Evolutionary conservation across 2,888 invertebrate species (phyloP).

Genomic region (Arrhopalites spinosus): DNA sequence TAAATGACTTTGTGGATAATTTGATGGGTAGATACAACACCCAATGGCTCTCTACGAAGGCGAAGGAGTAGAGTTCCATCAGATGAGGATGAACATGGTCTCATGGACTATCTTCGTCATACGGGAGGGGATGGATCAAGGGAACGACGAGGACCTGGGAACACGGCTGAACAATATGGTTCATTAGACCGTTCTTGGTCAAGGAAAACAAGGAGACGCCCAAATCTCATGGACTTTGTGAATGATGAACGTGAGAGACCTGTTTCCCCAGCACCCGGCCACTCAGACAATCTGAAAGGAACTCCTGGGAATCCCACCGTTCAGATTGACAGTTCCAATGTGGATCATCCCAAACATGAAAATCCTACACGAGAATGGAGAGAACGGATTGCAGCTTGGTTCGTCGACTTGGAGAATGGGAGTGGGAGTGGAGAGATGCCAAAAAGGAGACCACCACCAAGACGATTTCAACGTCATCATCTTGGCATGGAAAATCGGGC

Average conservation of each 20-base stretch:
- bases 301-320: constrained; percentile 44
- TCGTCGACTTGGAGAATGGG: constrained; percentile 78
- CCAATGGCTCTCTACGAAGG: constrained; percentile 82
- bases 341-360: constrained; percentile 46
- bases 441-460: constrained; percentile 66
- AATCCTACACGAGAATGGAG: constrained; percentile 74
- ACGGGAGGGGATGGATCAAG: constrained; percentile 70
- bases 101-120: constrained; percentile 84
- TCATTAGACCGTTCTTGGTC: constrained; percentile 84
- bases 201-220: constrained; percentile 77
- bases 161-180: constrained; percentile 64
- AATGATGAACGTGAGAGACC: constrained; percentile 73
- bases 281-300: constrained; percentile 42
- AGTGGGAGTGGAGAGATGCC: constrained; percentile 69
- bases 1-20: too few relatives aligned
- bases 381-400: constrained; percentile 89
- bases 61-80: constrained; percentile 79
- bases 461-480: constrained; percentile 53
- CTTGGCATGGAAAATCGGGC: constrained; percentile 63
- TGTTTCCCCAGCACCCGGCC: constrained; percentile 63
- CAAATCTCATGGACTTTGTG: constrained; percentile 74
- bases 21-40: constrained; percentile 84
- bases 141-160: constrained; percentile 78
- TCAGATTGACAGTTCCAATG: constrained; percentile 45
- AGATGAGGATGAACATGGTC: constrained; percentile 79